These are phyloP conservation scores for Megaustenia siamemsis DNA, from an alignment of 2,888 invertebrate genomes.

Conservation along the genomic window DNA sequence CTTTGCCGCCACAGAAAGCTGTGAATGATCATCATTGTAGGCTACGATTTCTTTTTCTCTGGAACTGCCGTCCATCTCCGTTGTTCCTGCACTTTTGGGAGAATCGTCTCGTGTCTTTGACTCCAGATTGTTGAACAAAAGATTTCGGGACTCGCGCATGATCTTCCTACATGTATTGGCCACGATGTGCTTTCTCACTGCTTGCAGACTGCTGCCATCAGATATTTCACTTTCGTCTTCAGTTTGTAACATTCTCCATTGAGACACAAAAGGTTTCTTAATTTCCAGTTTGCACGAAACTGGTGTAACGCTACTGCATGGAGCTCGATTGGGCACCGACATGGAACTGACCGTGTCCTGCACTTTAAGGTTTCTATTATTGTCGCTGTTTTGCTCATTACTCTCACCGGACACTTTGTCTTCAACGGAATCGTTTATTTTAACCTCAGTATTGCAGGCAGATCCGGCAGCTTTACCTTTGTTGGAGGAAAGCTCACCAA, in stretches of 20 bases:
- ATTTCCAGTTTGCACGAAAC: not conserved
- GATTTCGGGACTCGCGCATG: constrained; percentile 25
- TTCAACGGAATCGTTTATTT: not conserved
- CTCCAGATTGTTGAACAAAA: not conserved
- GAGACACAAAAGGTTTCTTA: not conserved
- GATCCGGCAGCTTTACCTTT: not conserved
- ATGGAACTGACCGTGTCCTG: not conserved
- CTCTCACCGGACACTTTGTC: not conserved
- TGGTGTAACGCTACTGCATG: not conserved
- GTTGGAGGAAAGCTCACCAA: too few species aligned
- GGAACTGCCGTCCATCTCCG: too few species aligned
- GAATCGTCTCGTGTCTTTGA: constrained; percentile 2
- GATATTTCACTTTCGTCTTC: constrained; percentile 44
- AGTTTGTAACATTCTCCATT: not conserved
- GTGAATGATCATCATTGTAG: not conserved
- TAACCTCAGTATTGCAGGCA: not conserved
- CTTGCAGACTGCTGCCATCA: constrained; percentile 24
- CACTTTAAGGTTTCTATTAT: too few species aligned
- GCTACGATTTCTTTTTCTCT: not conserved
- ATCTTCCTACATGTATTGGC: constrained; percentile 40
- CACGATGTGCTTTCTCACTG: constrained; percentile 31
- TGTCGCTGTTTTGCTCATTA: too few species aligned
- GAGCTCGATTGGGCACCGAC: too few species aligned
- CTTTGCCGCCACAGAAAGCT: not conserved
- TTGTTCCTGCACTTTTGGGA: not conserved